Evolutionary conservation across 2,888 invertebrate species (phyloP), one percentile per base, ranked within the genome.

Genomic region (Trisateles emortualis): DNA sequence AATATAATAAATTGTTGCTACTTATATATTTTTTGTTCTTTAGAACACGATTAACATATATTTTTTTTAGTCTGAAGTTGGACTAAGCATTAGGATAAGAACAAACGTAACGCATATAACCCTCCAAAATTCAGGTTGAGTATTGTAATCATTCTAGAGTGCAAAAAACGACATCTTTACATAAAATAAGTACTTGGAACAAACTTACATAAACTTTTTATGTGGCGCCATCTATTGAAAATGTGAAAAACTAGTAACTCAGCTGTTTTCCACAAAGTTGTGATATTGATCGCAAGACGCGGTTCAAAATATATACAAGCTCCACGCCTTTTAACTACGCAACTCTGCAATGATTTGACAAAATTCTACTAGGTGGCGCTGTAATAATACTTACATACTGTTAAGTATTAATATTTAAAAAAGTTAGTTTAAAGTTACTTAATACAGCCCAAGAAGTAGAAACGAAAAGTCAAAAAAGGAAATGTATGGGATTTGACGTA

Each of bases 151-250:
- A 10, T 8, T 36, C 35, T 35, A 16, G 10, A 16, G 10, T 26
- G 17, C 13, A 26, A n/a, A 5, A n/a, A 11, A 26, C 29, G 45
- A 30, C 45, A 46, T 46, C 45, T 46, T 16, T 14, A 1, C 3
- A 8, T 8, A 1, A 26, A 1, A 6, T 6, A 26, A n/a, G n/a
- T n/a, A n/a, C n/a, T n/a, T n/a, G n/a, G n/a, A 3, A 26, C 4
- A 26, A 26, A 26, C 26, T 1, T 26, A 8, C 1, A 10, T 10
- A 10, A 24, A 5, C 13, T 19, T 26, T 40, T 3, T 3, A 1
- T 40, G 8, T 11, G 66, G 44, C 71, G 74, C 74, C 77, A 75
- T 70, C 80, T 81, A 30, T 64, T 13, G 19, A n/a, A 38, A 42
- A 33, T 41, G 48, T 19, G 45, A 22, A 0, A 1, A 61, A 55